These are phyloP conservation scores for Teinopalpus imperialis DNA, from an alignment of 2,888 invertebrate genomes.

Conservation along the genomic window DNA sequence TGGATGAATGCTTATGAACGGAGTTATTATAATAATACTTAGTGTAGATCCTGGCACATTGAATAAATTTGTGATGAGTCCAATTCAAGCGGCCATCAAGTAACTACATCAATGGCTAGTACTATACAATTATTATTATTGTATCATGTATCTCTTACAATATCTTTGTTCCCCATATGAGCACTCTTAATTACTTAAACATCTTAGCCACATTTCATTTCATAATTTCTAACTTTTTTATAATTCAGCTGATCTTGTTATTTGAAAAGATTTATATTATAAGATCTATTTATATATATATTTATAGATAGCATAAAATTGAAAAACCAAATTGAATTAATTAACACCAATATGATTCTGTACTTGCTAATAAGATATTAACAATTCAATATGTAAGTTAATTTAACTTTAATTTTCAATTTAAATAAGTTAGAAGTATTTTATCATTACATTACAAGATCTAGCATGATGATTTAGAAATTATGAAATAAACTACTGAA, in stretches of 20 bases:
- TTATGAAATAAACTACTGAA: slow-evolving; percentile 8
- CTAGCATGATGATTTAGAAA: slow-evolving; percentile 5
- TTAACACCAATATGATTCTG: too few relatives aligned
- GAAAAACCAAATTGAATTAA: too few relatives aligned
- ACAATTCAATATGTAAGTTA: too few relatives aligned
- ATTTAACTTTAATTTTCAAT: too few relatives aligned
- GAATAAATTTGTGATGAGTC: slow-evolving; percentile 30
- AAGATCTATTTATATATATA: too few relatives aligned
- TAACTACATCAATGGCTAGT: slow-evolving; percentile 31
- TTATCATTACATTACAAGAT: background rate
- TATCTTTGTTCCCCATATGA: slow-evolving; percentile 66
- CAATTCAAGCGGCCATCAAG: slow-evolving; percentile 37
- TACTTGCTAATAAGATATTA: too few relatives aligned
- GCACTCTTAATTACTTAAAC: slow-evolving; percentile 44
- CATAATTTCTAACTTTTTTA: slow-evolving; percentile 42
- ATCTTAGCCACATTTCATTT: slow-evolving; percentile 33
- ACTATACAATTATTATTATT: slow-evolving; percentile 16
- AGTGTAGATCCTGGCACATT: slow-evolving; percentile 23
- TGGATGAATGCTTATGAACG: background rate
- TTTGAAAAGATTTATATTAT: too few relatives aligned
- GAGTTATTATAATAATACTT: slow-evolving; percentile 27
- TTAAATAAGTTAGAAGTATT: too few relatives aligned
- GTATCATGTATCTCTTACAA: slow-evolving; percentile 28
- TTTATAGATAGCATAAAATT: too few relatives aligned
- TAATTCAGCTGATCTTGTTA: too few relatives aligned